These are phyloP conservation scores for Trogon melanurus DNA, from an alignment of 2,113 vertebrate species.

Conservation along the genomic window DNA sequence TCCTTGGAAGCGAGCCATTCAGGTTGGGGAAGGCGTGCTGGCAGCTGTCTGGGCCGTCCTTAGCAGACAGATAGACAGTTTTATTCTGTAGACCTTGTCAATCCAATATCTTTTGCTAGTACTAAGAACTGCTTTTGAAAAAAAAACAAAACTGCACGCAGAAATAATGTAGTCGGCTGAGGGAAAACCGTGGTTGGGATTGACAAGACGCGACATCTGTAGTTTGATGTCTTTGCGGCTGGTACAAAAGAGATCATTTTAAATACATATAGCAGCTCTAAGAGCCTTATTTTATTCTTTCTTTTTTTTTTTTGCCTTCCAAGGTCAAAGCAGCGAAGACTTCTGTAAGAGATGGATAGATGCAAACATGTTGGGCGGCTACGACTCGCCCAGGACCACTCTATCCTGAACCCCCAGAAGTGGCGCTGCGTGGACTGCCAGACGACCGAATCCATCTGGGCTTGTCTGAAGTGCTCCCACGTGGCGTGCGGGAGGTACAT, in stretches of 20 bases:
- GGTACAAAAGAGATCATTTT: neutral
- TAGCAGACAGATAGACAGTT: neutral
- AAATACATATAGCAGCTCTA: neutral
- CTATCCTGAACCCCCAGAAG: slow-evolving; percentile 97
- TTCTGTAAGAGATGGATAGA: slow-evolving; percentile 91
- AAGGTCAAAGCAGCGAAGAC: slow-evolving; percentile 67
- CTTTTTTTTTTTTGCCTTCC: neutral
- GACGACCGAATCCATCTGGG: slow-evolving; percentile 95
- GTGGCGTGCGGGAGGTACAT: slow-evolving; percentile 96
- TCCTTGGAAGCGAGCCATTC: neutral
- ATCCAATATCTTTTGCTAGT: neutral
- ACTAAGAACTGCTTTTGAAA: neutral
- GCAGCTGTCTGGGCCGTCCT: neutral
- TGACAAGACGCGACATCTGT: neutral
- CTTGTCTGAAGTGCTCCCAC: slow-evolving; percentile 97
- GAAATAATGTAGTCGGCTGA: neutral
- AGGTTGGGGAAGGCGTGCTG: neutral
- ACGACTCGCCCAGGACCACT: slow-evolving; percentile 95
- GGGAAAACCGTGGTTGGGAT: neutral
- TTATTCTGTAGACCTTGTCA: neutral
- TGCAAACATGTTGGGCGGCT: slow-evolving; percentile 98
- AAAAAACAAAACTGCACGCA: fast-evolving
- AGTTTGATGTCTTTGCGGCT: neutral
- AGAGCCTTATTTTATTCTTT: neutral
- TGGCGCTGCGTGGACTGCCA: slow-evolving; percentile 93